Conservation (phyloP, 2,797 vertebrate genomes). For the Microctenopoma lineatum region DNA sequence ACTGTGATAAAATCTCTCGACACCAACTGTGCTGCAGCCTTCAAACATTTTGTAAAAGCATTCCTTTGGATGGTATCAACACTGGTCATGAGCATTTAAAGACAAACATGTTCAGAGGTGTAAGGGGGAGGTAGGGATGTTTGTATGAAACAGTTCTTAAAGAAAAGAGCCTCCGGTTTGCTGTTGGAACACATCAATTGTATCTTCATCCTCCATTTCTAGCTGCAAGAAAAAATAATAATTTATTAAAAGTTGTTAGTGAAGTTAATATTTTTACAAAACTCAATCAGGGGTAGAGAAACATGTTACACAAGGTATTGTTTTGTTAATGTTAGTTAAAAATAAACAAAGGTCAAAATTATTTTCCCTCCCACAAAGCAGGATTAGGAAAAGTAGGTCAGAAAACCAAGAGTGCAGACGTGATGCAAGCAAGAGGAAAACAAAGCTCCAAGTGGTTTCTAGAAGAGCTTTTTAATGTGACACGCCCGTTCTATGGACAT, state of each 20-base stretch:
- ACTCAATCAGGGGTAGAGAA: neutral
- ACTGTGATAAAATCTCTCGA: conserved; percentile 46
- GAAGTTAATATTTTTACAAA: neutral
- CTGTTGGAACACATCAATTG: conserved; percentile 94
- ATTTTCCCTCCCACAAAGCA: neutral
- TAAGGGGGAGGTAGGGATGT: conserved; percentile 72
- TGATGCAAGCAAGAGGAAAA: neutral
- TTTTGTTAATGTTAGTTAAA: neutral
- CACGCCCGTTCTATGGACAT: neutral
- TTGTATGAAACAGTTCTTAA: conserved; percentile 75
- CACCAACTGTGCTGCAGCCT: conserved; percentile 50
- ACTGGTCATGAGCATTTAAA: conserved; percentile 65
- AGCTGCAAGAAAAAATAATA: conserved; percentile 79
- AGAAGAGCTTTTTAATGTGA: neutral
- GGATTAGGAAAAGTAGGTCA: neutral
- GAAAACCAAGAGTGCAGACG: neutral
- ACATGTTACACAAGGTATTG: neutral
- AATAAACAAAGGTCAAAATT: neutral
- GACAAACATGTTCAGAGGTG: conserved; percentile 57
- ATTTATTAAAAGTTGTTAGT: neutral
- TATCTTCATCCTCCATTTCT: conserved; percentile 97
- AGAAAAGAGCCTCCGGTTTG: conserved; percentile 88
- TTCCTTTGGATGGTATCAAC: conserved; percentile 69
- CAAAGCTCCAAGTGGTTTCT: neutral
- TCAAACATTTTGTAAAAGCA: conserved; percentile 53